Evolutionary conservation across 2,797 vertebrate species (phyloP).

Genomic region (Cyclopterus lumpus): DNA sequence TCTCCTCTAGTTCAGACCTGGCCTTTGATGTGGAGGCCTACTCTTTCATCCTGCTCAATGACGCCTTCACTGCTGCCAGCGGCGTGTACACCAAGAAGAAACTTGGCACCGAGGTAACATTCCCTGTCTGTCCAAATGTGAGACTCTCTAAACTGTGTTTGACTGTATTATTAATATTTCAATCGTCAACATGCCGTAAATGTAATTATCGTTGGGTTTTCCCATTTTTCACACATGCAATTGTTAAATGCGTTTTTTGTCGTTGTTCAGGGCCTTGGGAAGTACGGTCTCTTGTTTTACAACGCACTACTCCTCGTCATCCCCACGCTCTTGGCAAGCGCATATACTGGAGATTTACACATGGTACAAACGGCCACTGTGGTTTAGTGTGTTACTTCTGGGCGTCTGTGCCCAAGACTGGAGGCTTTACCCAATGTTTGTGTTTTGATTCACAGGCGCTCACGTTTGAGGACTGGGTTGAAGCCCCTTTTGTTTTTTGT

Average conservation of each 20-base stretch:
- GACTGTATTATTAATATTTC: not conserved
- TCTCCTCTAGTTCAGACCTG: constrained; percentile 88
- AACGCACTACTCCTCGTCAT: constrained; percentile 91
- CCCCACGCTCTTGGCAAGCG: constrained; percentile 86
- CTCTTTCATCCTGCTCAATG: constrained; percentile 90
- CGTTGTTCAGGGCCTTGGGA: constrained; percentile 88
- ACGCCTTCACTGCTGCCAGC: constrained; percentile 91
- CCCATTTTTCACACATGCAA: no score
- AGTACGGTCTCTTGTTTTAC: constrained; percentile 94
- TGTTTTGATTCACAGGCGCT: constrained; percentile 81
- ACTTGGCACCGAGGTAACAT: constrained; percentile 85
- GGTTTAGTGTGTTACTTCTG: not conserved
- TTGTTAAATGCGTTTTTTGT: not conserved
- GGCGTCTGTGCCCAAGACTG: not conserved
- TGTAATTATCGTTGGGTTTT: not conserved
- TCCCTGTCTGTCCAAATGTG: not conserved
- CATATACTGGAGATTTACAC: constrained; percentile 88
- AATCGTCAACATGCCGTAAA: not conserved
- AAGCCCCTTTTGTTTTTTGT: constrained; percentile 85
- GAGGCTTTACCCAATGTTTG: not conserved
- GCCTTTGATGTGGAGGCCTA: constrained; percentile 91
- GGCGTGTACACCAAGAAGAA: constrained; percentile 94
- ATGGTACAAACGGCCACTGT: constrained; percentile 75
- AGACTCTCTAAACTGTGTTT: not conserved
- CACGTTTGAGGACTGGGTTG: constrained; percentile 88